phyloP scores from a whole-genome alignment of 2,113 vertebrate genomes.

The Lycocorax pyrrhopterus region DNA sequence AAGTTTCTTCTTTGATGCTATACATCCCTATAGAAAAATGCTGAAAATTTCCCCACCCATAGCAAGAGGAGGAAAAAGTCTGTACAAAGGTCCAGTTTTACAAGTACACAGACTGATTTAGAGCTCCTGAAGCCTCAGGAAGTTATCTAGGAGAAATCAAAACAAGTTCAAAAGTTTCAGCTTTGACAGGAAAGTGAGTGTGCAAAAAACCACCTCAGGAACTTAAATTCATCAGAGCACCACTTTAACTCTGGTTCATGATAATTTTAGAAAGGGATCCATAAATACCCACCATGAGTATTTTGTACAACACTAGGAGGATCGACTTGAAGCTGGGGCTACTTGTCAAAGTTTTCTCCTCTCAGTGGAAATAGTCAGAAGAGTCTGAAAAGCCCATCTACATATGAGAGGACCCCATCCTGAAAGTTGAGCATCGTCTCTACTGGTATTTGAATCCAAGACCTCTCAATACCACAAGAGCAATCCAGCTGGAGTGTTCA shows the following conservation, averaged over 20 bases:
- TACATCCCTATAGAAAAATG: neutral
- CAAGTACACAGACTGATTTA: neutral
- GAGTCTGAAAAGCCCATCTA: neutral
- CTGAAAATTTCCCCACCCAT: neutral
- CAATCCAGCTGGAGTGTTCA: neutral
- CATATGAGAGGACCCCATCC: neutral
- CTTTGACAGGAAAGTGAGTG: neutral
- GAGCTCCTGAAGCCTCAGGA: neutral
- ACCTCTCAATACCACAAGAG: neutral
- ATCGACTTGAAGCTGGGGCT: neutral
- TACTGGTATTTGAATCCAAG: neutral
- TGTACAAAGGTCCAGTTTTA: neutral
- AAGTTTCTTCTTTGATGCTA: neutral
- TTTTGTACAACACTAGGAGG: neutral
- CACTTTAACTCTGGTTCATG: neutral
- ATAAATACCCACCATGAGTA: neutral
- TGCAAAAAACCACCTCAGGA: constrained; percentile 8
- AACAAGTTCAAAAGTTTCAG: neutral
- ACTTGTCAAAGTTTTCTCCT: neutral
- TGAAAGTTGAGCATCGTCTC: accelerated
- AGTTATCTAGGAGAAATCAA: constrained; percentile 11
- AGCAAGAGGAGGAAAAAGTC: neutral
- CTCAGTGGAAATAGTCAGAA: neutral
- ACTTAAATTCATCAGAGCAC: neutral
- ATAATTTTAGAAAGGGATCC: neutral